Evolutionary conservation across 2,888 invertebrate genomes (phyloP).

Genomic region (Notodonta dromedarius): DNA sequence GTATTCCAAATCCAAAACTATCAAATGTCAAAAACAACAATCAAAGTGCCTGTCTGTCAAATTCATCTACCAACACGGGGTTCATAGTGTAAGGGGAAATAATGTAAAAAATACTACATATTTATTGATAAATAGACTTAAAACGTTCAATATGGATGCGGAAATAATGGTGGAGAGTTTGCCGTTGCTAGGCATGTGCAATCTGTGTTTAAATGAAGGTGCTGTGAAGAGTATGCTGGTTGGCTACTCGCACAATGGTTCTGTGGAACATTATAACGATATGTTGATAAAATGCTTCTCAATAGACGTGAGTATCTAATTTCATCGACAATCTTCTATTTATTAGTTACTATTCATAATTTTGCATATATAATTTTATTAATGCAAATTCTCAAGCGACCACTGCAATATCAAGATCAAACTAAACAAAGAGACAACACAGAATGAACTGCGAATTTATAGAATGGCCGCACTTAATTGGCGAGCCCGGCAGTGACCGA

Average conservation of each 20-base stretch:
- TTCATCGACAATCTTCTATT: neutral
- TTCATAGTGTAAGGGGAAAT: neutral
- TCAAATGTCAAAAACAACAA: no score
- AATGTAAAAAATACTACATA: neutral
- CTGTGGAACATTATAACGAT: slow-evolving; percentile 59
- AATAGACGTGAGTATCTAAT: slow-evolving; percentile 69
- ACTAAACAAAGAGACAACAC: no score
- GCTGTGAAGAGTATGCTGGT: slow-evolving; percentile 73
- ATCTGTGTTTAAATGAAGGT: slow-evolving; percentile 71
- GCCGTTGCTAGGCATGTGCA: slow-evolving; percentile 71
- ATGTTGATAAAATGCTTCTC: slow-evolving; percentile 71
- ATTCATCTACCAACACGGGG: no score
- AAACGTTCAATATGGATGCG: slow-evolving; percentile 53
- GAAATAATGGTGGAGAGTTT: slow-evolving; percentile 71
- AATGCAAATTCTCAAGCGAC: no score
- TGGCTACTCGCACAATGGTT: slow-evolving; percentile 51
- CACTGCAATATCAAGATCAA: no score
- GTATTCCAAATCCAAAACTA: no score
- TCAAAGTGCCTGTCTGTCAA: no score
- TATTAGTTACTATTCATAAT: no score
- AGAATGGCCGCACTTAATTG: no score
- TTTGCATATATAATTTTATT: no score
- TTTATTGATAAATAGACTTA: neutral
- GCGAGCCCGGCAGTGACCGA: no score
- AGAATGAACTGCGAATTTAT: no score